Conservation (phyloP, 2,113 vertebrate genomes). For the Trichechus manatus region DNA sequence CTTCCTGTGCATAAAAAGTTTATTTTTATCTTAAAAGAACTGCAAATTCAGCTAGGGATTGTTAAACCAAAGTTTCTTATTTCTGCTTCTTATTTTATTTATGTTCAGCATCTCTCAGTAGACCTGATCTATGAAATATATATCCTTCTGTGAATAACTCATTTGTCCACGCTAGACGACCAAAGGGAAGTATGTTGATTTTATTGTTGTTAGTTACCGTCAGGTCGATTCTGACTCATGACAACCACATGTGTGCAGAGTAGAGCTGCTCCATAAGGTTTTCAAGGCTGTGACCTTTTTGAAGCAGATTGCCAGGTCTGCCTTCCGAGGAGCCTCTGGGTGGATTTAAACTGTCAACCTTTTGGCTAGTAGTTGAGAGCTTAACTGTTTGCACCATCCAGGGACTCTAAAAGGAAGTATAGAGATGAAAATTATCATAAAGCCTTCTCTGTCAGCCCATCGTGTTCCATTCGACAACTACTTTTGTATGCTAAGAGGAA, state of each 20-base stretch:
- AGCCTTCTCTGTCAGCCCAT: neutral
- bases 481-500: neutral
- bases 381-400: neutral
- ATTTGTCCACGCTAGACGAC: neutral
- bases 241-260: neutral
- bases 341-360: neutral
- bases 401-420: neutral
- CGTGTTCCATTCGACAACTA: slow-evolving; percentile 21
- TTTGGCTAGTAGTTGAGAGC: neutral
- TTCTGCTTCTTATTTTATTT: neutral
- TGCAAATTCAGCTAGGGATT: neutral
- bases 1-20: neutral
- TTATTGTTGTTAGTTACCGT: neutral
- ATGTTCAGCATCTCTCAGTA: neutral
- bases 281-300: neutral
- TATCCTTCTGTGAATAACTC: neutral
- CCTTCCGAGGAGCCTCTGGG: neutral
- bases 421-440: neutral
- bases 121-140: neutral
- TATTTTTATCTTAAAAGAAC: slow-evolving; percentile 5
- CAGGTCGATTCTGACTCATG: neutral
- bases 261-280: neutral
- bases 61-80: neutral
- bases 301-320: neutral
- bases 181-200: neutral